Conservation (phyloP, 2,113 vertebrate species). For the Motacilla tschutschensis region DNA sequence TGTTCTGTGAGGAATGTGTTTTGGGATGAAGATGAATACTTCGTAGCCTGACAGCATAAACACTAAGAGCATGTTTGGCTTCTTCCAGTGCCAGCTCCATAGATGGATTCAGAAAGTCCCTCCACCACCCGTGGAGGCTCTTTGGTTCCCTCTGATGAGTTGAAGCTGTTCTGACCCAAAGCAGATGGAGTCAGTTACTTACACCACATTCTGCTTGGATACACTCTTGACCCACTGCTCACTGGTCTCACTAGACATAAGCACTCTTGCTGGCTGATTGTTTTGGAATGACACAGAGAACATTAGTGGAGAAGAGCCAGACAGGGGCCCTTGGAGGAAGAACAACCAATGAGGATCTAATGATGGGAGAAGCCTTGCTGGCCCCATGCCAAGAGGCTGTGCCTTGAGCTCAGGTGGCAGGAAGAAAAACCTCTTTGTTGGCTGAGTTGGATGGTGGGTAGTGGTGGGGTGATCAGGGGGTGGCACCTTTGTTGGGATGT, state of each 20-base stretch:
- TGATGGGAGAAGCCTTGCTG: background rate
- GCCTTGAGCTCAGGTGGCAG: background rate
- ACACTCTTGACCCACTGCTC: slow-evolving; percentile 46
- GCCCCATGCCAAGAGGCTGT: fast-evolving
- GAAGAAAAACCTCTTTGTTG: background rate
- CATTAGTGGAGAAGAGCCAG: slow-evolving; percentile 50
- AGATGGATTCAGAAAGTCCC: background rate
- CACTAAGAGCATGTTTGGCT: slow-evolving; percentile 40
- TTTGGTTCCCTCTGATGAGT: slow-evolving; percentile 23
- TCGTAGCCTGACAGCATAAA: background rate
- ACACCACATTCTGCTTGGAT: slow-evolving; percentile 32
- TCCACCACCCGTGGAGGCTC: background rate
- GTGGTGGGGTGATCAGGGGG: background rate
- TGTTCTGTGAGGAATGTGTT: slow-evolving; percentile 56
- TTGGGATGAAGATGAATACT: slow-evolving; percentile 49
- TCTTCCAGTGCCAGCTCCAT: slow-evolving; percentile 28
- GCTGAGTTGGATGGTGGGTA: background rate
- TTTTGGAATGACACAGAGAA: slow-evolving; percentile 20
- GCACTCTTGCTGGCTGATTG: slow-evolving; percentile 27
- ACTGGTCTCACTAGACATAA: slow-evolving; percentile 2
- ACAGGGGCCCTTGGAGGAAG: background rate
- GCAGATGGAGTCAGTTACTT: slow-evolving; percentile 62
- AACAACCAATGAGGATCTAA: background rate
- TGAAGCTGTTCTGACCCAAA: slow-evolving; percentile 36
- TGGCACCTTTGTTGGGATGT: background rate